These are phyloP conservation scores for Gobio occitaniae DNA, from an alignment of 2,797 vertebrate genomes.

Conservation along the genomic window DNA sequence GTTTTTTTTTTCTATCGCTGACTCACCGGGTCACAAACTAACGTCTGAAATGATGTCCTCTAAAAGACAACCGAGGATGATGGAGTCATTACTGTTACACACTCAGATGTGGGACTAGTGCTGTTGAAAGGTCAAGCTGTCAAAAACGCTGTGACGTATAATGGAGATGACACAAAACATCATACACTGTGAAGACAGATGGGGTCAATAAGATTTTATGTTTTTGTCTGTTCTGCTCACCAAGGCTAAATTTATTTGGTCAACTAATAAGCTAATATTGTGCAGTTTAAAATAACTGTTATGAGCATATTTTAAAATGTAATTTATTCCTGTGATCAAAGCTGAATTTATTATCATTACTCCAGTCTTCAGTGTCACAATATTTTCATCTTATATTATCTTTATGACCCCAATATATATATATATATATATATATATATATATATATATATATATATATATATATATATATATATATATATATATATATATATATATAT, in stretches of 20 bases:
- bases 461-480: no score
- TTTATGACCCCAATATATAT: no score
- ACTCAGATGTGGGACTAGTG: not conserved
- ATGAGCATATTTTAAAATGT: no score
- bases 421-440: no score
- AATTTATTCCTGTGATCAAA: no score
- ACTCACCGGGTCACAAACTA: not conserved
- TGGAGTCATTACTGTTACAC: not conserved
- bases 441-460: no score
- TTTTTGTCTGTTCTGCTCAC: not conserved
- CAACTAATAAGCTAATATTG: no score
- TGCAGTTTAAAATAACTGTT: not conserved
- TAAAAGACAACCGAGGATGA: not conserved
- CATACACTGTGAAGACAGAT: not conserved
- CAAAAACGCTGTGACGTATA: not conserved
- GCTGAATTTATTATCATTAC: no score
- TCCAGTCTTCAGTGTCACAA: no score
- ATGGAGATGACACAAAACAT: not conserved
- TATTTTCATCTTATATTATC: no score
- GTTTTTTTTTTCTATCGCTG: not conserved
- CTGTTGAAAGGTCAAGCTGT: conserved; percentile 4
- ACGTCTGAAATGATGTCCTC: not conserved
- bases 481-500: no score
- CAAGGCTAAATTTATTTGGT: not conserved
- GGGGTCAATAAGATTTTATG: not conserved